Base-by-base conservation (phyloP, 1,140 invertebrate species). In the Asbolus verrucosus region DNA sequence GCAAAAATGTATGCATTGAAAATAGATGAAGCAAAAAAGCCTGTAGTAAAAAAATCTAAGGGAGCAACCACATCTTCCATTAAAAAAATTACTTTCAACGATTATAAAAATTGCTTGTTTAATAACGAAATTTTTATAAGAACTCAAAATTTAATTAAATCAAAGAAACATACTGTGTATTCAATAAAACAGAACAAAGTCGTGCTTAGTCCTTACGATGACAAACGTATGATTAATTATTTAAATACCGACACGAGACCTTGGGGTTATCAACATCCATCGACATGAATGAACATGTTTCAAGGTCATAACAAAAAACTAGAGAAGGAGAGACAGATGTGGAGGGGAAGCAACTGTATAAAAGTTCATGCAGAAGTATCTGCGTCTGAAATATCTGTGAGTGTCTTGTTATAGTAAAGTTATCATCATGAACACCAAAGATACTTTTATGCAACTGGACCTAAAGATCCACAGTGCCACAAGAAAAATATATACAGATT, bases 1-100 rank as follows among this genome's bases (percentile, higher is more conserved):
- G 69, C 80, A 11, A 86, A 85, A 77, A 79, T 83, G 72, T 84
- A 84, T 73, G 67, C 76, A 27, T 27, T 27, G 9, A 71, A 76
- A 18, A 75, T 65, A 70, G 38, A 73, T 50, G 16, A 74, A 62
- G 31, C 72, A 13, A 8, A 60, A 31, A 65, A 74, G 19, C 54
- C 15, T 13, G 13, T n/a, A n/a, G n/a, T 31, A 11, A 78, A 75
- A 67, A 77, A 76, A 69, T 67, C 71, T 9, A 79, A 80, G 69
- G 76, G 72, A 21, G 59, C 76, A 14, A 76, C 76, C 67, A 69
- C 50, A 59, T 54, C 24, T 46, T 54, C 71, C 0, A 30, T 79
- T 43, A 70, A 43, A 70, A 60, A 27, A 43, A 77, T 77, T 33
- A 70, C 31, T 8, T 73, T 75, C 46, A 27, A 77, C 13, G 72